Evolutionary conservation across 2,888 invertebrate species (phyloP).

Genomic region (Caenorhabditis doughertyi): DNA sequence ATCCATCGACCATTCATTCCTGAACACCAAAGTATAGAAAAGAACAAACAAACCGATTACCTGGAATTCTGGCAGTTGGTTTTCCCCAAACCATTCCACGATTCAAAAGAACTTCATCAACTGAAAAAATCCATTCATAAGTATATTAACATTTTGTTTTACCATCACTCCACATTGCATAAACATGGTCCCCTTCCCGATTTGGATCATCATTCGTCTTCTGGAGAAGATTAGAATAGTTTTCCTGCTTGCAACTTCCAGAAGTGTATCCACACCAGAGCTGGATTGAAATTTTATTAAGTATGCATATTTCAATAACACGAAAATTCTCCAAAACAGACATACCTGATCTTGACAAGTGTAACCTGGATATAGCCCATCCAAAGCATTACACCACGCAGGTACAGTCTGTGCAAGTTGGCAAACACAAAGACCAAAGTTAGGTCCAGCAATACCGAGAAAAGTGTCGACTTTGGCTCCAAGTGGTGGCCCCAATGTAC

Average conservation of each 20-base stretch:
- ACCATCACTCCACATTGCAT: conserved; percentile 82
- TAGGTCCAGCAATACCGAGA: conserved; percentile 81
- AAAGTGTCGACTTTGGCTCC: conserved; percentile 80
- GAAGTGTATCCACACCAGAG: conserved; percentile 80
- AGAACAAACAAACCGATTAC: too few relatives aligned
- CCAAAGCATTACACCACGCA: conserved; percentile 82
- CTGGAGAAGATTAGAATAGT: conserved; percentile 81
- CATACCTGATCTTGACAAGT: conserved; percentile 78
- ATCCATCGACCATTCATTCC: conserved; percentile 79
- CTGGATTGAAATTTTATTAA: too few relatives aligned
- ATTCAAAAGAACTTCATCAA: conserved; percentile 81
- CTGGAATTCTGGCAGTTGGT: conserved; percentile 81
- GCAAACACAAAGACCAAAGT: conserved; percentile 81
- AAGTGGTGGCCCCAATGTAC: conserved; percentile 79
- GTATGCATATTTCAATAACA: too few relatives aligned
- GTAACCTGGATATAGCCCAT: conserved; percentile 80
- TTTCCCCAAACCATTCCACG: conserved; percentile 82
- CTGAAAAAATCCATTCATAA: conserved; percentile 55
- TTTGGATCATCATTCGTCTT: conserved; percentile 79
- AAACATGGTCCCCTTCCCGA: conserved; percentile 80
- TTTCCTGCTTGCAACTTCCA: conserved; percentile 79
- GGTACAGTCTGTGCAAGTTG: conserved; percentile 82
- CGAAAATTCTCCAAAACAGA: too few relatives aligned
- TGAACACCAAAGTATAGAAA: too few relatives aligned
- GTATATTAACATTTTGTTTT: neutral